Conservation (phyloP, 2,888 invertebrate species). For the Chromoteleia sp. region DNA sequence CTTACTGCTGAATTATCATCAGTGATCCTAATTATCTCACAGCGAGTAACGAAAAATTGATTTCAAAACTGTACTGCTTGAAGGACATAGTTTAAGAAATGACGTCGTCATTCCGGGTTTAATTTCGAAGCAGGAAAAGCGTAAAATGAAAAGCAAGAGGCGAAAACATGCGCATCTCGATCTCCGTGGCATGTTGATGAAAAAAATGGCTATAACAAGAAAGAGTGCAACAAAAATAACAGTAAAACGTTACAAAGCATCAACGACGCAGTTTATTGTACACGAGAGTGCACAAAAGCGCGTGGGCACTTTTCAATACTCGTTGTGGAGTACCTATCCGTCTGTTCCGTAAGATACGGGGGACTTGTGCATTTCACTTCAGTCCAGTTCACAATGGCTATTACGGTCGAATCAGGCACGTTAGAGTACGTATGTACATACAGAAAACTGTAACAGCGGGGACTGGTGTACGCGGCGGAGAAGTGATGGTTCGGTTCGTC, state of each 20-base stretch:
- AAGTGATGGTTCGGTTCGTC: slow-evolving; percentile 71
- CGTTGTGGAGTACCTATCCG: slow-evolving; percentile 61
- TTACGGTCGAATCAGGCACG: slow-evolving; percentile 67
- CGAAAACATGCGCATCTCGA: not conserved
- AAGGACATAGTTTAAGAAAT: not conserved
- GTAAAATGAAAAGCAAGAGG: not conserved
- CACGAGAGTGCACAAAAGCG: slow-evolving; percentile 59
- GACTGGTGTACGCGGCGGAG: slow-evolving; percentile 56
- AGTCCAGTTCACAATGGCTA: slow-evolving; percentile 71
- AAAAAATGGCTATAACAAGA: slow-evolving; percentile 23
- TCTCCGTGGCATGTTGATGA: slow-evolving; percentile 39
- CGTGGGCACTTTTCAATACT: slow-evolving; percentile 64
- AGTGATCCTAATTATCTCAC: too few relatives aligned
- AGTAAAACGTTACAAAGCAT: slow-evolving; percentile 62
- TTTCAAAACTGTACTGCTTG: slow-evolving; percentile 2
- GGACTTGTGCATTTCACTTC: slow-evolving; percentile 69
- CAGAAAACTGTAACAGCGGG: slow-evolving; percentile 53
- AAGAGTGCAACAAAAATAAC: slow-evolving; percentile 56
- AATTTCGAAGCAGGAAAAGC: slow-evolving; percentile 21
- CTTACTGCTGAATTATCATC: too few relatives aligned
- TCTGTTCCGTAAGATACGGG: slow-evolving; percentile 67
- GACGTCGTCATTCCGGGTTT: slow-evolving; percentile 10
- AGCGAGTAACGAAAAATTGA: too few relatives aligned
- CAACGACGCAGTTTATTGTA: slow-evolving; percentile 64
- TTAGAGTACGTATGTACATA: slow-evolving; percentile 68